A percentile compares a stretch with the other conserved stretches of the same genome.
Conservation (phyloP, 35 echinoderm and acorn worm genomes). For the Lytechinus variegatus region DNA sequence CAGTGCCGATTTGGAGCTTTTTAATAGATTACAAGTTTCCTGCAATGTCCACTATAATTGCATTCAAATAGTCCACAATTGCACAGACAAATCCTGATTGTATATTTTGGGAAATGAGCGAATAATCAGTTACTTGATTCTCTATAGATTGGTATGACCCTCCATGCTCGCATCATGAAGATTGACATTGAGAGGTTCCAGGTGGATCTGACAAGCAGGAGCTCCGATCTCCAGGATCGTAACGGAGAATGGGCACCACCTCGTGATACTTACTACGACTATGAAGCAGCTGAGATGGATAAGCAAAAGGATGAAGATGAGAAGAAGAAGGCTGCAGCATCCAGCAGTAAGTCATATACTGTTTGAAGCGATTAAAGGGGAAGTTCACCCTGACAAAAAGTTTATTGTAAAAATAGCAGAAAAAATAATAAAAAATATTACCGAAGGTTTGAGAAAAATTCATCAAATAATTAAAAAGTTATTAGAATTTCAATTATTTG, state of each 20-base stretch:
- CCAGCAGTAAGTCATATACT: slow-evolving; percentile 35
- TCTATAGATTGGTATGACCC: slow-evolving; percentile 69
- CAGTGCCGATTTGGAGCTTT: too few species aligned
- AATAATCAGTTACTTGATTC: neutral
- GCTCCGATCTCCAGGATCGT: slow-evolving; percentile 85
- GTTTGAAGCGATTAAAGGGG: too few species aligned
- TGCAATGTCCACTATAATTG: neutral
- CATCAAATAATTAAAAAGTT: too few species aligned
- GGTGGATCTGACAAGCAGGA: slow-evolving; percentile 85
- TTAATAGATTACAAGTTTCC: too few species aligned
- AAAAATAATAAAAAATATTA: too few species aligned
- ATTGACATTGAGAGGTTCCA: slow-evolving; percentile 92
- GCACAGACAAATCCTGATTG: neutral
- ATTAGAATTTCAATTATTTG: too few species aligned
- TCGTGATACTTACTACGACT: slow-evolving; percentile 87
- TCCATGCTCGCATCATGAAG: slow-evolving; percentile 84
- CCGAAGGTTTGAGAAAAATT: too few species aligned
- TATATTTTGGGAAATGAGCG: too few species aligned
- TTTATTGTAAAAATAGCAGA: too few species aligned
- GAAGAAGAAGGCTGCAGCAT: slow-evolving; percentile 80
- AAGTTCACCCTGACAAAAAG: too few species aligned
- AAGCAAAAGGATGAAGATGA: slow-evolving; percentile 78
- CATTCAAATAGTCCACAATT: neutral
- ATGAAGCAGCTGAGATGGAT: slow-evolving; percentile 75
- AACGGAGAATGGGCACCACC: slow-evolving; percentile 83